Evolutionary conservation across 2,113 vertebrate genomes (phyloP).

Genomic region (Leiothrix lutea): DNA sequence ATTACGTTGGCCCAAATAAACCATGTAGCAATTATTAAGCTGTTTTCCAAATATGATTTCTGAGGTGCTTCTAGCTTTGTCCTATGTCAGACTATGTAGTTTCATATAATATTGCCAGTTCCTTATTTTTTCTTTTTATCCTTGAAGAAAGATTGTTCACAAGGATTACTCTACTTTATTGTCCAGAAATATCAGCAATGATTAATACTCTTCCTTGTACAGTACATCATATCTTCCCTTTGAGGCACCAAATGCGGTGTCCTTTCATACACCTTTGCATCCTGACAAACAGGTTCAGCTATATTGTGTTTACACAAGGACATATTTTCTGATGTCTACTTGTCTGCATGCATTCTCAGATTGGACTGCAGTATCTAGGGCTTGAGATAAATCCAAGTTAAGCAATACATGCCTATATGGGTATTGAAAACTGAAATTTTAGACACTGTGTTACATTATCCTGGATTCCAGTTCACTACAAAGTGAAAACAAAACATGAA

Average conservation of each 20-base stretch:
- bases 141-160: slow-evolving; percentile 76
- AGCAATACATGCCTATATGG: slow-evolving; percentile 11
- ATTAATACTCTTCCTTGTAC: slow-evolving; percentile 75
- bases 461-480: not conserved
- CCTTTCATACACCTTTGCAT: slow-evolving; percentile 71
- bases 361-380: slow-evolving; percentile 39
- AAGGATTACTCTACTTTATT: slow-evolving; percentile 75
- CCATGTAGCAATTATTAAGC: slow-evolving; percentile 34
- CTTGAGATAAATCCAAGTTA: slow-evolving; percentile 48
- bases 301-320: slow-evolving; percentile 78
- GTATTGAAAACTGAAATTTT: slow-evolving; percentile 23
- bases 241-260: slow-evolving; percentile 53
- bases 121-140: slow-evolving; percentile 71
- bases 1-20: slow-evolving; percentile 22
- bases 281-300: slow-evolving; percentile 73
- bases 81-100: not conserved
- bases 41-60: slow-evolving; percentile 48
- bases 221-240: slow-evolving; percentile 71
- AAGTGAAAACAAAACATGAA: not conserved
- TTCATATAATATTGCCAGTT: slow-evolving; percentile 60
- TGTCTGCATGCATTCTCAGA: slow-evolving; percentile 56
- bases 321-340: slow-evolving; percentile 63
- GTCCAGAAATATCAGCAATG: slow-evolving; percentile 75
- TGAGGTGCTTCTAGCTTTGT: slow-evolving; percentile 12
- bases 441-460: not conserved